Base-by-base conservation (phyloP, 1,140 invertebrate genomes). In the Mycetomoellerius zeteki region DNA sequence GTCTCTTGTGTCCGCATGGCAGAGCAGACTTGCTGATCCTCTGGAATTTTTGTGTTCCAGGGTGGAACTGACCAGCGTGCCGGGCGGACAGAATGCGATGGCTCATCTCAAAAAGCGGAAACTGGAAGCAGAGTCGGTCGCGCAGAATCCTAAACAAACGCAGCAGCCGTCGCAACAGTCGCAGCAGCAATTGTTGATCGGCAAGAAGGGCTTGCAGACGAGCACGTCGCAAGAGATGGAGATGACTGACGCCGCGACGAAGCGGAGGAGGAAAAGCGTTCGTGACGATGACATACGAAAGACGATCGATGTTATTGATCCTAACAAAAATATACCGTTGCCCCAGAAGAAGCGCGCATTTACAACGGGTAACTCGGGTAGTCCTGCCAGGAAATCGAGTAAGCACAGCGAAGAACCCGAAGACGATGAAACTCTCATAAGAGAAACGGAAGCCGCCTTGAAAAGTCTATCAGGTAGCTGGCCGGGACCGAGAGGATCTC, bases 401-500 rank as follows among this genome's bases (percentile, higher is more conserved):
- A 96, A 95, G 91, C 95, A 94, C 85, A 91, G 91, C 60, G 93
- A 95, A 86, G 96, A 96, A 86, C 94, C 94, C 0, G 96, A 95
- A 86, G 97, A 98, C 88, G 97, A 98, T 88, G 97, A 98, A 93
- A 97, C 97, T 2, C 95, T 98, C 8, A 98, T 99, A 78, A 95
- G 97, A 64, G 98, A 98, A 94, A 98, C 98, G 1, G 98, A 98
- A 93, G 97, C 97, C 3, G 98, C 98, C 0, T 94, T 98, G 54
- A 98, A 98, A 92, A 98, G 97, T 91, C 94, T 98, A 0, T 98
- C 98, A 0, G 98, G 97, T 4, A 98, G 97, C 92, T 98, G 98
- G 97, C 96, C 97, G 0, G 97, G 97, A 3, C 96, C 97, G 1
- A 94, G 97, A 24, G 96, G 96, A 16, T 96, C 96, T 21, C 93